Evolutionary conservation across 2,797 vertebrate genomes (phyloP).

Genomic region (Neosilurus hyrtlii): DNA sequence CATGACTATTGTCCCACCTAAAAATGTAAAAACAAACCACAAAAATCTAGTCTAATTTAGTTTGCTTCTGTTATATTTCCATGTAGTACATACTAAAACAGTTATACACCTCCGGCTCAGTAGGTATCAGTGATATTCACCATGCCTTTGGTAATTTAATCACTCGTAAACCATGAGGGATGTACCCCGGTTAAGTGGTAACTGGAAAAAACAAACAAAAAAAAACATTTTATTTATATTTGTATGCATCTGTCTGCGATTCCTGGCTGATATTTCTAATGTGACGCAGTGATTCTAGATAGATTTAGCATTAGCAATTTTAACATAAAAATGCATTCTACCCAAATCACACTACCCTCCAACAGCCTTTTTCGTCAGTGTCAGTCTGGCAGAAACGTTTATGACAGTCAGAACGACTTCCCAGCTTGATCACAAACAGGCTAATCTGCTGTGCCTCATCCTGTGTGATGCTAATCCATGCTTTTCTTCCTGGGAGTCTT

Average conservation of each 20-base stretch:
- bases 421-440: neutral
- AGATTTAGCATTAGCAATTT: no score
- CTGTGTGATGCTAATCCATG: slow-evolving; percentile 27
- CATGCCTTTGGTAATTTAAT: no score
- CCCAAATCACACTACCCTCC: neutral
- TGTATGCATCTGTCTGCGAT: no score
- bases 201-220: neutral
- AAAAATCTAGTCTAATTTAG: no score
- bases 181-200: neutral
- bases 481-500: slow-evolving; percentile 8
- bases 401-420: slow-evolving; percentile 32
- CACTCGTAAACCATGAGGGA: neutral
- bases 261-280: no score
- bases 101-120: no score
- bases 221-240: neutral
- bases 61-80: no score
- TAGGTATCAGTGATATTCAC: no score
- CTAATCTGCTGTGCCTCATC: slow-evolving; percentile 28
- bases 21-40: no score
- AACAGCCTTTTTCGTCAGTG: neutral
- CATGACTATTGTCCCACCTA: no score
- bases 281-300: no score
- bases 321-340: neutral
- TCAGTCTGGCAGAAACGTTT: slow-evolving; percentile 27
- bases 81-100: no score